A percentile compares a stretch with the other conserved stretches of the same genome.
These are phyloP conservation scores for Sphecodes monilicornis DNA, from an alignment of 2,888 invertebrate species.

Conservation along the genomic window DNA sequence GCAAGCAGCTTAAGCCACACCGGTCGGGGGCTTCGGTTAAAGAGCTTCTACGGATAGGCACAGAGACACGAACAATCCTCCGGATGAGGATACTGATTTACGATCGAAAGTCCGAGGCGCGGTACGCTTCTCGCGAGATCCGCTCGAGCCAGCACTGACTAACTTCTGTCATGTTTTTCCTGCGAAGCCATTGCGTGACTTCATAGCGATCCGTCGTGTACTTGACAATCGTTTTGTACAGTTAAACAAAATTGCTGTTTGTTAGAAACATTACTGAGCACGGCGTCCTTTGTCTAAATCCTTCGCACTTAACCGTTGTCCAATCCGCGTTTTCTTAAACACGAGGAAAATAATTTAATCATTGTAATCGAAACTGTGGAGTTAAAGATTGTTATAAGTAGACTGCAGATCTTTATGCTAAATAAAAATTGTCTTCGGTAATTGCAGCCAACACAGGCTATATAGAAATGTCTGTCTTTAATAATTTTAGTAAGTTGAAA, in stretches of 20 bases:
- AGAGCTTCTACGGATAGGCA: neutral
- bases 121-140: neutral
- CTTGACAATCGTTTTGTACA: neutral
- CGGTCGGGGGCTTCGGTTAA: neutral
- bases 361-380: neutral
- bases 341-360: neutral
- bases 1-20: constrained; percentile 12
- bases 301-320: neutral
- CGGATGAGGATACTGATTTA: constrained; percentile 33
- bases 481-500: no score
- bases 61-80: constrained; percentile 23
- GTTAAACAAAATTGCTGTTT: neutral
- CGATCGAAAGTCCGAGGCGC: constrained; percentile 16
- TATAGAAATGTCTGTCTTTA: no score
- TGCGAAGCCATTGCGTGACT: neutral
- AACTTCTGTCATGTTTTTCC: neutral
- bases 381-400: neutral
- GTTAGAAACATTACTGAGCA: neutral
- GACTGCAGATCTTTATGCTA: no score
- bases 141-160: neutral
- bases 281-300: neutral
- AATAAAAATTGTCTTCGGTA: no score
- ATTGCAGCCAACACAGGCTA: no score
- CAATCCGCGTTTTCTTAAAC: neutral
- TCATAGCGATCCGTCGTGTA: neutral